phyloP scores from a whole-genome alignment of 2,888 invertebrate species.

The Rotaria sp. region DNA sequence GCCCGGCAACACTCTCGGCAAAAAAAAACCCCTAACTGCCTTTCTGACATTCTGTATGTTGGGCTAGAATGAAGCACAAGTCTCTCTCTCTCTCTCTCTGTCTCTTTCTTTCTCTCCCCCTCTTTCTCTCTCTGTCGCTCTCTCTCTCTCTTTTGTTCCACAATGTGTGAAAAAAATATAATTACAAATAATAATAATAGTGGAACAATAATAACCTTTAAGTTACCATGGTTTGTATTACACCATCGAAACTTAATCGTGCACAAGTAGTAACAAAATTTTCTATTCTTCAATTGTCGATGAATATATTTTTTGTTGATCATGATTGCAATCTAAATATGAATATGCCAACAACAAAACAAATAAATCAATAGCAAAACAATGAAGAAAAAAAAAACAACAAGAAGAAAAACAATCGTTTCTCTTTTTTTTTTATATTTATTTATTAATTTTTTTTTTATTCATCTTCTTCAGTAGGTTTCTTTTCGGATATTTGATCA shows the following conservation, averaged over 20 bases:
- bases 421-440: no score
- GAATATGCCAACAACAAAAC: not conserved
- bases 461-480: not conserved
- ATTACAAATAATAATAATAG: not conserved
- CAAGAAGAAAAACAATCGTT: no score
- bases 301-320: not conserved
- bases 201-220: not conserved
- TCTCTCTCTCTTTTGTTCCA: no score
- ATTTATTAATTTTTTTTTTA: not conserved
- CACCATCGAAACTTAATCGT: not conserved
- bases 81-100: not conserved
- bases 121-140: not conserved
- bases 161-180: not conserved
- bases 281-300: not conserved
- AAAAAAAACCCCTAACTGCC: not conserved
- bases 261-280: not conserved
- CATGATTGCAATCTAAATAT: not conserved
- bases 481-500: not conserved
- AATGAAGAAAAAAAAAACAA: not conserved
- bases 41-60: not conserved
- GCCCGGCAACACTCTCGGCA: not conserved
- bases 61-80: not conserved
- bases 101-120: not conserved
- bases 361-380: not conserved
- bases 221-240: not conserved